Conservation (phyloP, 2,888 invertebrate genomes). For the Neoscelio sp. region DNA sequence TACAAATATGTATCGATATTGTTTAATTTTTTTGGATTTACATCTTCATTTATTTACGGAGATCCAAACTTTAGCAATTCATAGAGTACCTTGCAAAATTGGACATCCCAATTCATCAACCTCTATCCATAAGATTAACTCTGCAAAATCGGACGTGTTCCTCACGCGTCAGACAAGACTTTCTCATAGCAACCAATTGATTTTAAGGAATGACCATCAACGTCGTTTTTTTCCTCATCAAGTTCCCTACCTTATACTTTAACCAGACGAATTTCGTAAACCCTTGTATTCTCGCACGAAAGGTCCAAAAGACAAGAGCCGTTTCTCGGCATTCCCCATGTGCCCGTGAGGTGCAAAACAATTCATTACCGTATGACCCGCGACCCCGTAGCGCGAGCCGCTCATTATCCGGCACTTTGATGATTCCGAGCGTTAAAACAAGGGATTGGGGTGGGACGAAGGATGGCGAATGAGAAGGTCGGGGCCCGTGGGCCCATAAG, state of each 20-base stretch:
- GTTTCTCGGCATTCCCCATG: conserved; percentile 27
- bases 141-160: not conserved
- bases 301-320: conserved; percentile 16
- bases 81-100: too few relatives aligned
- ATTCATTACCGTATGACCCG: conserved; percentile 80
- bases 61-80: too few relatives aligned
- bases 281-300: conserved; percentile 13
- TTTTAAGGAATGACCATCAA: conserved; percentile 24
- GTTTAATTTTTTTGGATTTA: too few relatives aligned
- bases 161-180: not conserved
- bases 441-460: conserved; percentile 10
- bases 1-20: too few relatives aligned
- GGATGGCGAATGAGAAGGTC: conserved; percentile 36
- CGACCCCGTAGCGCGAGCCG: conserved; percentile 78
- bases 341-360: conserved; percentile 82
- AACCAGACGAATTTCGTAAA: conserved; percentile 21
- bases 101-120: too few relatives aligned
- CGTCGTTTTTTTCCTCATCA: conserved; percentile 11
- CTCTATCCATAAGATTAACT: conserved; percentile 1
- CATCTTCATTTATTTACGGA: too few relatives aligned
- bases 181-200: conserved; percentile 9
- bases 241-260: conserved; percentile 1
- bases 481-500: conserved; percentile 14
- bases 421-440: conserved; percentile 73
- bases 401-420: conserved; percentile 82